Evolutionary conservation across 2,797 vertebrate genomes (phyloP), one percentile per base, ranked within the genome.

Genomic region (Liparis tanakae): DNA sequence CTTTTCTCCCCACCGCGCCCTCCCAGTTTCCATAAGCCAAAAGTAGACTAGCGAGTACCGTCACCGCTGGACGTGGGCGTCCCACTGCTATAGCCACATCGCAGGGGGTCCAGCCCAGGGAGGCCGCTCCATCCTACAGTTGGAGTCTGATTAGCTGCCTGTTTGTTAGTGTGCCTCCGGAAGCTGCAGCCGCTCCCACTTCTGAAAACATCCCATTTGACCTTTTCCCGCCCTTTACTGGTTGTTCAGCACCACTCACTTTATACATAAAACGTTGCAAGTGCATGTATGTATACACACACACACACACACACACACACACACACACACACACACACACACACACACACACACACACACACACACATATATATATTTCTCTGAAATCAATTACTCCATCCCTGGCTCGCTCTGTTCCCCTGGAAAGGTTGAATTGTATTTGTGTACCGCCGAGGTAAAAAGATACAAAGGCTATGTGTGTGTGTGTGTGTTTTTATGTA

Each of bases 21-120:
- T 75, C 87, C 85, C 83, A 73, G 65, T 91, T 89, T 90, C 87
- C 87, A 85, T 78, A 46, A 84, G 77, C 85, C 89, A 87, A 87
- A 87, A 86, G 85, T 83, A 78, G 86, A 90, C 72, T 17, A 73
- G 81, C 68, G 75, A 76, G 78, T 68, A 82, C 55, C 75, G 43
- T 80, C 80, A 36, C 88, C 78, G 87, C 54, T 60, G 81, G 84
- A 37, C 41, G 54, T 25, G 66, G 70, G 50, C 73, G 14, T 66
- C 87, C 84, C 0, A 25, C 70, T 76, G 83, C 67, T 64, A 44
- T 43, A 36, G 37, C 69, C 15, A 44, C 20, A 70, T 72, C 33
- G 68, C 70, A 39, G 76, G 51, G 48, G 53, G 78, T 61, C 56
- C 13, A 10, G 70, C 68, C 67, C 39, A 17, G 68, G 59, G 76